Conservation (phyloP, 1,140 invertebrate species). For the Calephelis virginiensis region DNA sequence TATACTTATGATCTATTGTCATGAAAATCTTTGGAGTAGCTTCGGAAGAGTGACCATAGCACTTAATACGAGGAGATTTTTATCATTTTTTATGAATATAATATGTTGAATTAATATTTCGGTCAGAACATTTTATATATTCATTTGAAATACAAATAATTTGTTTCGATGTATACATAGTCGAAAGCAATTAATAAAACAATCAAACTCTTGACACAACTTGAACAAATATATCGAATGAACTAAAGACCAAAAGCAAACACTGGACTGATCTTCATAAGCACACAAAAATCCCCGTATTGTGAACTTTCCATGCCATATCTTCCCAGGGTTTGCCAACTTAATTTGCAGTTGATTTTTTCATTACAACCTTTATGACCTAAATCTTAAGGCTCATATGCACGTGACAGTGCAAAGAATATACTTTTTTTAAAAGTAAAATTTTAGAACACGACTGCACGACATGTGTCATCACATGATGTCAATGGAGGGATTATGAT, state of each 20-base stretch:
- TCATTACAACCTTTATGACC: constrained; percentile 37
- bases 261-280: constrained; percentile 59
- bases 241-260: constrained; percentile 49
- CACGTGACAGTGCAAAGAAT: constrained; percentile 19
- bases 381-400: constrained; percentile 36
- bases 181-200: constrained; percentile 20
- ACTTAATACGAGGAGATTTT: too few species aligned
- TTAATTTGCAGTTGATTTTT: constrained; percentile 27
- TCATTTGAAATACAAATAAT: not conserved
- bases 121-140: too few species aligned
- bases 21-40: too few species aligned
- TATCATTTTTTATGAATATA: too few species aligned
- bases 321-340: constrained; percentile 56
- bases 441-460: constrained; percentile 71
- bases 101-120: too few species aligned
- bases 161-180: not conserved
- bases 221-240: constrained; percentile 52
- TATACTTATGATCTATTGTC: too few species aligned
- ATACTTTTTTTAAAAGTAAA: constrained; percentile 55
- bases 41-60: too few species aligned
- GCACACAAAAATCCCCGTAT: constrained; percentile 57
- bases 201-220: constrained; percentile 21
- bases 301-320: constrained; percentile 62
- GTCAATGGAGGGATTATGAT: constrained; percentile 78
- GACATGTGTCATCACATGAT: constrained; percentile 78